These are phyloP conservation scores for Drosophila chauvacae DNA, from an alignment of 1,140 invertebrate genomes.

Conservation along the genomic window DNA sequence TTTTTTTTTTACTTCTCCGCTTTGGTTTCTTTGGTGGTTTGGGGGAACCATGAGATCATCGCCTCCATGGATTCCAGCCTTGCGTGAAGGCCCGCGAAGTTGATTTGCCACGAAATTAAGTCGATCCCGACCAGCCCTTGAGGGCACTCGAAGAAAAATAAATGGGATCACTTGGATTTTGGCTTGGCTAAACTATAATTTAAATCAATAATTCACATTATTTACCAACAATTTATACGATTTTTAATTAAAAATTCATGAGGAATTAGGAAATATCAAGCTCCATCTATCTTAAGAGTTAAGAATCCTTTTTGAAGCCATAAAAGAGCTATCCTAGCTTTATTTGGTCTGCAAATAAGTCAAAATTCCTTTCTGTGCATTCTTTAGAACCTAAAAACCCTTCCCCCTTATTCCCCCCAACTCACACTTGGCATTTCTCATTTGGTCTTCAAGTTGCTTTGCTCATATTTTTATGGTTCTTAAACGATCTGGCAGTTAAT, in stretches of 20 bases:
- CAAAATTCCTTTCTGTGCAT: neutral
- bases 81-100: conserved; percentile 75
- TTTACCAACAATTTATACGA: neutral
- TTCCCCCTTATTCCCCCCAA: neutral
- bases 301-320: too few species aligned
- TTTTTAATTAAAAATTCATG: neutral
- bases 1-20: conserved; percentile 39
- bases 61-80: conserved; percentile 72
- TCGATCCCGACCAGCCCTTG: conserved; percentile 60
- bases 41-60: conserved; percentile 73
- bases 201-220: neutral
- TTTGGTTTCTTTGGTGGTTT: conserved; percentile 40
- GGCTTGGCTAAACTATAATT: too few species aligned
- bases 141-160: conserved; percentile 8
- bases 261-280: neutral
- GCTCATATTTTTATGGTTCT: conserved; percentile 53
- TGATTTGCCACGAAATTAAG: conserved; percentile 83
- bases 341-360: neutral
- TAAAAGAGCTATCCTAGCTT: neutral
- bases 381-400: conserved; percentile 5
- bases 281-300: too few species aligned
- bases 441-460: conserved; percentile 44
- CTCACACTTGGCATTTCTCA: conserved; percentile 2
- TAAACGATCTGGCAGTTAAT: conserved; percentile 77
- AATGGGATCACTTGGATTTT: neutral